These are phyloP conservation scores for Percina caprodes DNA, from an alignment of 2,113 vertebrate genomes.

Conservation along the genomic window DNA sequence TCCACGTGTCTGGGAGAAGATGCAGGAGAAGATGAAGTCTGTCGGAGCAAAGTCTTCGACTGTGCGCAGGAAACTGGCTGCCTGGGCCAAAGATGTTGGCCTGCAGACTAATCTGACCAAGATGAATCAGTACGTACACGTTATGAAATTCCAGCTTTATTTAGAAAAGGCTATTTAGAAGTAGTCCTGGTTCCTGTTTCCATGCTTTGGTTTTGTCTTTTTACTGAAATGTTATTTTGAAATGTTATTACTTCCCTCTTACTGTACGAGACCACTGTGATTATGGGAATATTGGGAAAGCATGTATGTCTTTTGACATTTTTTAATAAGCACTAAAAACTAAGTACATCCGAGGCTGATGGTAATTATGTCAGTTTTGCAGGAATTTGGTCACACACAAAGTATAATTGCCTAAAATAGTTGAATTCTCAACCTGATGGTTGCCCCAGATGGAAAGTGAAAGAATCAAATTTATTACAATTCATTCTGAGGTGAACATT, in stretches of 20 bases:
- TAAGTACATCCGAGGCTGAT: too few relatives aligned
- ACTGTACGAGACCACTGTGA: neutral
- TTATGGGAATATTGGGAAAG: neutral
- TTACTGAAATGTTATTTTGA: neutral
- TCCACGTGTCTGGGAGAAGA: conserved; percentile 96
- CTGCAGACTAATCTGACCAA: conserved; percentile 86
- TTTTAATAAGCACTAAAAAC: too few relatives aligned
- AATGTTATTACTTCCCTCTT: neutral
- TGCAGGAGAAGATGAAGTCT: conserved; percentile 92
- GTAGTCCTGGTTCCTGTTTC: conserved; percentile 12
- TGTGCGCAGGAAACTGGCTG: conserved; percentile 85
- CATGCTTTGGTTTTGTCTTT: neutral
- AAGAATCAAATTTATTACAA: neutral
- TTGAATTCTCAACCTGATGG: neutral
- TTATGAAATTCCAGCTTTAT: neutral
- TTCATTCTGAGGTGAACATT: neutral
- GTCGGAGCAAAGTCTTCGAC: conserved; percentile 84
- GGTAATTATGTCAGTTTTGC: too few relatives aligned
- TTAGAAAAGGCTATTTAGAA: neutral
- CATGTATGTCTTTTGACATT: neutral
- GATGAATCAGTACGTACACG: conserved; percentile 86
- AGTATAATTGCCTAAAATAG: too few relatives aligned
- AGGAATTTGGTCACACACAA: too few relatives aligned
- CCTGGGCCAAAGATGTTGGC: conserved; percentile 91
- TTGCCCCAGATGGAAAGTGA: neutral